These are phyloP conservation scores for Drosophila bifasciata DNA, from an alignment of 1,140 invertebrate species.

Conservation along the genomic window DNA sequence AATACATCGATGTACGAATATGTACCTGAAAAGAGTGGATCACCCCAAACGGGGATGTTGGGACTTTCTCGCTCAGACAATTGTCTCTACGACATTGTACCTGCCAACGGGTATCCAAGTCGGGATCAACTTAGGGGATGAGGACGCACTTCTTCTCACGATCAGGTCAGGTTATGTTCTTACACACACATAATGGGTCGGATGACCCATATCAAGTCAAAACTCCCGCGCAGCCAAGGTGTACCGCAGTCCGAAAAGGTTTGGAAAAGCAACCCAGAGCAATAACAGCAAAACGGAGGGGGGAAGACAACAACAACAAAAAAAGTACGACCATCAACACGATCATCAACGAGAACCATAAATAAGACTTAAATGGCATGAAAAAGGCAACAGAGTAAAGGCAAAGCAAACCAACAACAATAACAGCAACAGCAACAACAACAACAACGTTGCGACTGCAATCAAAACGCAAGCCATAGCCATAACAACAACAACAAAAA, in stretches of 20 bases:
- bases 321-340: slow-evolving; percentile 76
- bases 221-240: slow-evolving; percentile 33
- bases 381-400: slow-evolving; percentile 57
- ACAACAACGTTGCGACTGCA: slow-evolving; percentile 39
- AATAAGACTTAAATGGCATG: slow-evolving; percentile 81
- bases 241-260: slow-evolving; percentile 57
- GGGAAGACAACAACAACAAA: slow-evolving; percentile 48
- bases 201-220: slow-evolving; percentile 55
- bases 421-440: slow-evolving; percentile 41
- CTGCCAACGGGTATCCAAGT: too few species aligned
- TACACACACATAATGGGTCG: slow-evolving; percentile 9
- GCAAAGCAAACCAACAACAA: slow-evolving; percentile 23
- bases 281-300: slow-evolving; percentile 22
- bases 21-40: too few species aligned
- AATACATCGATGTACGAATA: too few species aligned
- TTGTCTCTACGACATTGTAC: too few species aligned
- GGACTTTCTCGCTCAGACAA: too few species aligned
- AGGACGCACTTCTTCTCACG: slow-evolving; percentile 35
- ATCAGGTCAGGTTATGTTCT: slow-evolving; percentile 20
- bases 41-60: too few species aligned
- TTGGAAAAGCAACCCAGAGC: slow-evolving; percentile 33
- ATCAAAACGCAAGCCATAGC: slow-evolving; percentile 71
- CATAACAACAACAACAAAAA: slow-evolving; percentile 61
- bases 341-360: slow-evolving; percentile 81
- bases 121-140: slow-evolving; percentile 24